Evolutionary conservation across 1,140 invertebrate genomes (phyloP).

Genomic region (Rhyacophila brunnea): DNA sequence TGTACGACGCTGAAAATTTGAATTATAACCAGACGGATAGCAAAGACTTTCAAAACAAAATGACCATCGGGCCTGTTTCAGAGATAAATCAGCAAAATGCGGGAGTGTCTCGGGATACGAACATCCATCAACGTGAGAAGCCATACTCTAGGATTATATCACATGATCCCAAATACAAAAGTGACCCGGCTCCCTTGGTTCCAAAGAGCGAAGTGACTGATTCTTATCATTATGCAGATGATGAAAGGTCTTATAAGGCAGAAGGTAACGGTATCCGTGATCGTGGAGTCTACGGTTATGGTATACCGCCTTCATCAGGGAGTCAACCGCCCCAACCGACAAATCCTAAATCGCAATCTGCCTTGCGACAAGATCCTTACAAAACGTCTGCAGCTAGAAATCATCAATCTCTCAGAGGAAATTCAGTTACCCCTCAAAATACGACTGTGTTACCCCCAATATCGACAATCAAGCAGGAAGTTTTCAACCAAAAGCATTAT

Average conservation of each 20-base stretch:
- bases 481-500: constrained; percentile 34
- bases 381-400: constrained; percentile 1
- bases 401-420: too few species aligned
- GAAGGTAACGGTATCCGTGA: neutral
- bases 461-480: constrained; percentile 54
- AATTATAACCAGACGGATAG: constrained; percentile 50
- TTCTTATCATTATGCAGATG: constrained; percentile 46
- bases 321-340: too few species aligned
- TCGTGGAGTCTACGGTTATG: neutral
- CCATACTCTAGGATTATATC: constrained; percentile 41
- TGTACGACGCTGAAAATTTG: constrained; percentile 50
- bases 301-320: neutral
- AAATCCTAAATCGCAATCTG: too few species aligned
- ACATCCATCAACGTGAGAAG: constrained; percentile 42
- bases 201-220: constrained; percentile 51
- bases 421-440: constrained; percentile 32
- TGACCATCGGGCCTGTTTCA: constrained; percentile 55
- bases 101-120: constrained; percentile 40
- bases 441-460: constrained; percentile 50
- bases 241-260: constrained; percentile 34
- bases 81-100: constrained; percentile 52
- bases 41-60: constrained; percentile 57
- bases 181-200: constrained; percentile 45
- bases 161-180: constrained; percentile 45
- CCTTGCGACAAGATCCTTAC: constrained; percentile 1